A percentile compares a stretch with the other conserved stretches of the same genome.
Evolutionary conservation across 2,888 invertebrate genomes (phyloP).

Genomic region (Criorhina ranunculi): DNA sequence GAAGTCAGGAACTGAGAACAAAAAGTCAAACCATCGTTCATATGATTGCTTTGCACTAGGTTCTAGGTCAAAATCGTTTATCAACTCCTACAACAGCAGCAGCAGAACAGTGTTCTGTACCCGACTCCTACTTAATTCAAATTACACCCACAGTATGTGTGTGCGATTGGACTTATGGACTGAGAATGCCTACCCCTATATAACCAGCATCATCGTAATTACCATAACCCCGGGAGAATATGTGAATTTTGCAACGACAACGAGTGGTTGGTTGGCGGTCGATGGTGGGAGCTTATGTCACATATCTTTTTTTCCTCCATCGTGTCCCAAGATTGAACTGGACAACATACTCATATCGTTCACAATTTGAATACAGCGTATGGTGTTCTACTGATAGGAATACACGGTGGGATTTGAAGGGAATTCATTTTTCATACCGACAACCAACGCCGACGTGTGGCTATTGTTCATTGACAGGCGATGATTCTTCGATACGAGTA

Average conservation of each 20-base stretch:
- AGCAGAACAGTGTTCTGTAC: slow-evolving; percentile 7
- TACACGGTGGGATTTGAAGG: slow-evolving; percentile 1
- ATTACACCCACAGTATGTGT: slow-evolving; percentile 56
- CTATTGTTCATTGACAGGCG: slow-evolving; percentile 52
- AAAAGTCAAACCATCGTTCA: slow-evolving; percentile 7
- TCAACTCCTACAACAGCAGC: slow-evolving; percentile 58
- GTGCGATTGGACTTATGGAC: slow-evolving; percentile 16
- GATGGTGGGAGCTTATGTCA: slow-evolving; percentile 59
- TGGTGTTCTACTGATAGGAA: slow-evolving; percentile 56
- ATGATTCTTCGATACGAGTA: slow-evolving; percentile 25
- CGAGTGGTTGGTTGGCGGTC: slow-evolving; percentile 25
- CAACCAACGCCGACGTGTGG: slow-evolving; percentile 19
- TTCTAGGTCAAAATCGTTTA: slow-evolving; percentile 76
- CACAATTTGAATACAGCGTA: slow-evolving; percentile 59
- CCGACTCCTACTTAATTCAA: slow-evolving; percentile 53
- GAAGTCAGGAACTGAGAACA: background rate
- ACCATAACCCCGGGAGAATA: slow-evolving; percentile 52
- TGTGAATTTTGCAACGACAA: slow-evolving; percentile 42
- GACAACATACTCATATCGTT: slow-evolving; percentile 27
- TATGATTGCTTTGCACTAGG: slow-evolving; percentile 60
- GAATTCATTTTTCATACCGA: background rate
- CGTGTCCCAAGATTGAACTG: slow-evolving; percentile 42
- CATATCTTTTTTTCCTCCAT: slow-evolving; percentile 51
- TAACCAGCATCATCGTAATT: slow-evolving; percentile 49
- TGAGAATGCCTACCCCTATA: slow-evolving; percentile 36